phyloP scores from a whole-genome alignment of 2,797 vertebrate species.

The Siniperca undulata region DNA sequence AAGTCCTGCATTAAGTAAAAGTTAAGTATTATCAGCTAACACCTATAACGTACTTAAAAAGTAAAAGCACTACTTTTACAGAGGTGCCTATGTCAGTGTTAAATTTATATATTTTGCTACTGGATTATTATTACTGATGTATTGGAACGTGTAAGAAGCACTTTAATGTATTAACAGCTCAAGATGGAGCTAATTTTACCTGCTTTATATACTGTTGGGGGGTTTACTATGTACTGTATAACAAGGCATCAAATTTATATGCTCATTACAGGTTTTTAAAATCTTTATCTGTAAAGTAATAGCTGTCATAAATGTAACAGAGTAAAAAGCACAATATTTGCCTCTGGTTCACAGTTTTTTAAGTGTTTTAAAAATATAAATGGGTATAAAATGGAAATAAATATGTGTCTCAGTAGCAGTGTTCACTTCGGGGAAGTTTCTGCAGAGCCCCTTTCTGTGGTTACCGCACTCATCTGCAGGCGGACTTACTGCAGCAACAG shows the following conservation, averaged over 20 bases:
- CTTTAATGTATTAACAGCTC: background rate
- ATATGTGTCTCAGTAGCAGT: background rate
- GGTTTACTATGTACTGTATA: background rate
- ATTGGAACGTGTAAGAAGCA: background rate
- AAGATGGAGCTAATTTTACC: too few relatives aligned
- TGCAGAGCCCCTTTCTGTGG: conserved; percentile 53
- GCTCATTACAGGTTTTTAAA: background rate
- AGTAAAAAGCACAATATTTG: background rate
- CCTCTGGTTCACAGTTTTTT: background rate
- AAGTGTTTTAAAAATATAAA: background rate
- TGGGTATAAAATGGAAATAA: background rate
- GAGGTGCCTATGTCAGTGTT: background rate
- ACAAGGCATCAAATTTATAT: background rate
- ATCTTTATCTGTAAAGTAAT: background rate
- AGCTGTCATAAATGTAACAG: background rate
- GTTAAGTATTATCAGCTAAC: background rate
- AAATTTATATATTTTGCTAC: background rate
- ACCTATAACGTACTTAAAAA: background rate
- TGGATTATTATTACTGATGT: background rate
- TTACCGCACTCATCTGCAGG: conserved; percentile 39
- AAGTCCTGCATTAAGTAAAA: background rate
- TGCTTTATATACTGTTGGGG: background rate
- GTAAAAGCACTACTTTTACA: background rate
- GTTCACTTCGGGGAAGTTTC: conserved; percentile 35
- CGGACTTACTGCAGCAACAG: background rate